phyloP scores from a whole-genome alignment of 2,797 vertebrate species.

The Dendrocincla fuliginosa region DNA sequence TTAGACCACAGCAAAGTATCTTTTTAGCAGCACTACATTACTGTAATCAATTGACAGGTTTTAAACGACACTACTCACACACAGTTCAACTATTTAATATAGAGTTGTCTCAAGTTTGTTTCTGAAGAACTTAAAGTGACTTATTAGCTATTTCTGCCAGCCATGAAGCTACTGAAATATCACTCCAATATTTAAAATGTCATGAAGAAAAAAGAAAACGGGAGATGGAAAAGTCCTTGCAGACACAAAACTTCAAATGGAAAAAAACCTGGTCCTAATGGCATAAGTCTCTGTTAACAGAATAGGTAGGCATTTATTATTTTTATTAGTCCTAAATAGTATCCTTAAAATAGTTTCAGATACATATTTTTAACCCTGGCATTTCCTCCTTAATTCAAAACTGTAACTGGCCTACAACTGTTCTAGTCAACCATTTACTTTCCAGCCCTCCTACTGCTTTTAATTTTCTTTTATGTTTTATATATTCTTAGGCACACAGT shows the following conservation, averaged over 20 bases:
- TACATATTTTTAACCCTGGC: neutral
- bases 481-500: neutral
- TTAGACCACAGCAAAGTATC: neutral
- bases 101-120: neutral
- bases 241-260: neutral
- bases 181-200: neutral
- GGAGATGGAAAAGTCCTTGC: neutral
- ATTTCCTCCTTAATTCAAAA: neutral
- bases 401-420: neutral
- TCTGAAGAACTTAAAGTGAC: neutral
- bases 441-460: neutral
- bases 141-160: neutral
- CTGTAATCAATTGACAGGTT: neutral
- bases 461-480: neutral
- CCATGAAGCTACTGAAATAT: neutral
- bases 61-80: neutral
- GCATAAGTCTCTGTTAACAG: neutral
- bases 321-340: neutral
- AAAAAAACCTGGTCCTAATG: neutral
- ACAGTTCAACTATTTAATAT: neutral
- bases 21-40: neutral
- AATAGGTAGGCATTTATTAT: neutral
- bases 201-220: neutral
- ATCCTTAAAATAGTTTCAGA: neutral
- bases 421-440: neutral